phyloP scores from a whole-genome alignment of 2,113 vertebrate genomes.

The Tylochromis polylepis region DNA sequence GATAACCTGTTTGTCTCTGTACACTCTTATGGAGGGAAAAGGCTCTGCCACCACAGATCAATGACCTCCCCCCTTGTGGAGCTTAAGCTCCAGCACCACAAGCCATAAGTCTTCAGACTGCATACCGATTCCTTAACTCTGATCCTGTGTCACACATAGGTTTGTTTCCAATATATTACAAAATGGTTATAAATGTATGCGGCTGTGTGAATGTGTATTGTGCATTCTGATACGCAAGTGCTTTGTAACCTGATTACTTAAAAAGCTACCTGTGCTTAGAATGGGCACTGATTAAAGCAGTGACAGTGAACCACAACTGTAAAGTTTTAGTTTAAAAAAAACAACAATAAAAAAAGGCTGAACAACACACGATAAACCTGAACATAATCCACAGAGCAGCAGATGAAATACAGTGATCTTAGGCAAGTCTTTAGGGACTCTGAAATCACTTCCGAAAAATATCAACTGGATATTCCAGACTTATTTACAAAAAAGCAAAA shows the following conservation, averaged over 20 bases:
- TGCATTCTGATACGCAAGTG: background rate
- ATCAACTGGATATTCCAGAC: background rate
- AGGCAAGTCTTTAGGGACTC: background rate
- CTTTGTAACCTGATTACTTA: background rate
- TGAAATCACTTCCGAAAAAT: background rate
- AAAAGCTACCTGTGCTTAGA: background rate
- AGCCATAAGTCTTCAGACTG: conserved; percentile 1
- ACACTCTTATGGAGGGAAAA: background rate
- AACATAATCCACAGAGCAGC: background rate
- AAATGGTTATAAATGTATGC: background rate
- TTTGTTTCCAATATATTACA: background rate
- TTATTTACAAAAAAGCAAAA: background rate
- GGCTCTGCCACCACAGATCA: conserved; percentile 2
- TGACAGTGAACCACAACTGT: background rate
- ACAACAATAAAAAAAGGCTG: background rate
- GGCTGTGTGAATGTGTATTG: background rate
- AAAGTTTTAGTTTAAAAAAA: background rate
- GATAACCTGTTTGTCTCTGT: background rate
- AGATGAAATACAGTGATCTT: background rate
- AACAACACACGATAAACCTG: background rate
- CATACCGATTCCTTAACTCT: conserved; percentile 10
- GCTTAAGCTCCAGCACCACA: background rate
- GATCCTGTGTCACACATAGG: background rate
- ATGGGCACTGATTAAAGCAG: background rate
- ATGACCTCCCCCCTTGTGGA: background rate